These are phyloP conservation scores for Dicyrtoma fusca DNA, from an alignment of 2,888 invertebrate species.

Conservation along the genomic window DNA sequence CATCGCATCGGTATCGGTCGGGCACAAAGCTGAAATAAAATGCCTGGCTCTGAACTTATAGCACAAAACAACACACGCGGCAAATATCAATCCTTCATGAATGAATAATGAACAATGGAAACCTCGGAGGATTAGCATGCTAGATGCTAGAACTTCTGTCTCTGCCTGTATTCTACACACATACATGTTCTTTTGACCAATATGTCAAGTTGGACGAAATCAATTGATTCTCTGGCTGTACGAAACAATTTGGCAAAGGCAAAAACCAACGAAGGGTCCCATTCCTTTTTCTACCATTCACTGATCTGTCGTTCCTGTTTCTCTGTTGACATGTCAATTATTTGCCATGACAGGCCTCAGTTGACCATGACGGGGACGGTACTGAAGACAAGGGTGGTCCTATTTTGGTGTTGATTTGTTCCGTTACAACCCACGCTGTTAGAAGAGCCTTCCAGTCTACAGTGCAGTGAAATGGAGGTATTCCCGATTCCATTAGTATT, in stretches of 20 bases:
- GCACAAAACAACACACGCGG: background rate
- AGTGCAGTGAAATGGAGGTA: too few relatives aligned
- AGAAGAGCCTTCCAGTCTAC: too few relatives aligned
- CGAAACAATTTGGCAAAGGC: constrained; percentile 8
- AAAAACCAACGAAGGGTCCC: constrained; percentile 10
- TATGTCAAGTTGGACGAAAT: background rate
- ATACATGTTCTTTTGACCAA: background rate
- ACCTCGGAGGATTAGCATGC: constrained; percentile 19
- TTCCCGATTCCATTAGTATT: background rate
- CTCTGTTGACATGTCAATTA: constrained; percentile 31
- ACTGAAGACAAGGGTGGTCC: constrained; percentile 22
- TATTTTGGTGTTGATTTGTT: constrained; percentile 31
- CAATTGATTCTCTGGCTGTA: background rate
- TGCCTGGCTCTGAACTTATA: too few relatives aligned
- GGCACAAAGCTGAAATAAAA: too few relatives aligned
- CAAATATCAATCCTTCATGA: too few relatives aligned
- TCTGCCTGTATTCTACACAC: background rate
- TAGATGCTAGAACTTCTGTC: background rate
- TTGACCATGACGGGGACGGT: background rate
- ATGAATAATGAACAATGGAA: background rate
- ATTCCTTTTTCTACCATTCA: background rate
- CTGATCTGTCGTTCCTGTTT: background rate
- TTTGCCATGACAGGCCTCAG: constrained; percentile 18
- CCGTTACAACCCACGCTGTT: constrained; percentile 8
- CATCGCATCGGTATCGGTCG: too few relatives aligned